phyloP scores from a whole-genome alignment of 2,797 vertebrate species.

The Phaenicophaeus curvirostris region DNA sequence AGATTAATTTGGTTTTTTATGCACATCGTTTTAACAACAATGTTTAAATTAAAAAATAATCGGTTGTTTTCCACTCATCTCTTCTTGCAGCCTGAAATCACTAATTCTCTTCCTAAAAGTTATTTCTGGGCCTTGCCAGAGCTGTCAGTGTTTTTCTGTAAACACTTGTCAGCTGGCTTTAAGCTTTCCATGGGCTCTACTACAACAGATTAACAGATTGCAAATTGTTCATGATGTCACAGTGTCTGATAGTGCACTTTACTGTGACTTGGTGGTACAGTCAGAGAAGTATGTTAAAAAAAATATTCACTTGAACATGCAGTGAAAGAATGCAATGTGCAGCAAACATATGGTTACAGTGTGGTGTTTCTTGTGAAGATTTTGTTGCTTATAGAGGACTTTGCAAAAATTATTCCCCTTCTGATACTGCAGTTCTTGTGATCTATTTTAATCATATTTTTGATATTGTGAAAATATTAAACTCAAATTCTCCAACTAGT shows the following conservation, averaged over 20 bases:
- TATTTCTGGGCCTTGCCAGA: not conserved
- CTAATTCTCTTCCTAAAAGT: not conserved
- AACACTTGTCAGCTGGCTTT: accelerated
- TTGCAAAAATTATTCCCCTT: not conserved
- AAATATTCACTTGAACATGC: not conserved
- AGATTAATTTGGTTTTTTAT: not conserved
- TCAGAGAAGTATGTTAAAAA: not conserved
- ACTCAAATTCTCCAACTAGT: not conserved
- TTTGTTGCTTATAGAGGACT: not conserved
- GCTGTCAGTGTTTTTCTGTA: not conserved
- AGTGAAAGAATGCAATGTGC: not conserved
- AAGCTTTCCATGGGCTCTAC: not conserved
- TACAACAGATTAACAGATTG: not conserved
- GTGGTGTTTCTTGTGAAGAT: not conserved
- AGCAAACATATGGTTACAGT: not conserved
- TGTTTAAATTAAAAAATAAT: not conserved
- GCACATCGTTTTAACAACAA: not conserved
- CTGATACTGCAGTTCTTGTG: not conserved
- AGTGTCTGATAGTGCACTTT: not conserved
- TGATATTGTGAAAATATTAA: not conserved
- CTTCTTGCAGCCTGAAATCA: not conserved
- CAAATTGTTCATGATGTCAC: not conserved
- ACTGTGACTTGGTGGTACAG: not conserved
- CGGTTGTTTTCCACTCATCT: not conserved
- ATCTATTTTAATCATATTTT: not conserved